Percentiles rank a stretch among this genome's conserved stretches.
Conservation (phyloP, 2,113 vertebrate genomes). For the Paratilapia polleni region DNA sequence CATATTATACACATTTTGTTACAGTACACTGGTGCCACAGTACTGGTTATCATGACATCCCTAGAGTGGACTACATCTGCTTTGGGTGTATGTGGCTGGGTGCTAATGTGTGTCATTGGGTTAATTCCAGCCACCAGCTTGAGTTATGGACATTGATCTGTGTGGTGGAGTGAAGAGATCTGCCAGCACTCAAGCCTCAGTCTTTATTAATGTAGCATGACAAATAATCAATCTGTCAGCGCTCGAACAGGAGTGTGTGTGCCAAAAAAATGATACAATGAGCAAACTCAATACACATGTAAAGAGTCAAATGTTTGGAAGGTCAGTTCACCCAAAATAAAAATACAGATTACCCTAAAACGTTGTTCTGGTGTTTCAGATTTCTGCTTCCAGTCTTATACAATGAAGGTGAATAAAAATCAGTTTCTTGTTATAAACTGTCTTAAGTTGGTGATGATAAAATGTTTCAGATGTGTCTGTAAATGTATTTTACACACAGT, state of each 20-base stretch:
- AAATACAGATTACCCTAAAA: background rate
- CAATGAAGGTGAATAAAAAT: background rate
- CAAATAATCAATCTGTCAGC: constrained; percentile 65
- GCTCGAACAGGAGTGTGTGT: background rate
- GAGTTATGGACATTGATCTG: constrained; percentile 71
- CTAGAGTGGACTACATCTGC: constrained; percentile 31
- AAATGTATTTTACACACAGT: background rate
- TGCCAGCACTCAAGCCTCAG: constrained; percentile 31
- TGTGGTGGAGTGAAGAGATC: constrained; percentile 37
- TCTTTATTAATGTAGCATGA: constrained; percentile 65
- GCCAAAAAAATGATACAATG: constrained; percentile 30
- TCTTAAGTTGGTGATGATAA: background rate
- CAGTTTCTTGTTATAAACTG: fast-evolving
- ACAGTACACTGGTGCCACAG: background rate
- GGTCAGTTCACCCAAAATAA: constrained; percentile 4
- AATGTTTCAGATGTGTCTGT: background rate
- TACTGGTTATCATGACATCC: background rate
- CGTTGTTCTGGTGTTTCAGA: background rate
- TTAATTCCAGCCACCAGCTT: constrained; percentile 59
- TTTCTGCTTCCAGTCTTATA: background rate
- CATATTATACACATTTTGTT: background rate
- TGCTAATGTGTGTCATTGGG: constrained; percentile 64
- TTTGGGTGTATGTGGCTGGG: constrained; percentile 28
- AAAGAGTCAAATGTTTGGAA: constrained; percentile 2
- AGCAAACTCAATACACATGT: constrained; percentile 22